Evolutionary conservation across 2,888 invertebrate species (phyloP).

Genomic region (Polydrusus pterygomalis): DNA sequence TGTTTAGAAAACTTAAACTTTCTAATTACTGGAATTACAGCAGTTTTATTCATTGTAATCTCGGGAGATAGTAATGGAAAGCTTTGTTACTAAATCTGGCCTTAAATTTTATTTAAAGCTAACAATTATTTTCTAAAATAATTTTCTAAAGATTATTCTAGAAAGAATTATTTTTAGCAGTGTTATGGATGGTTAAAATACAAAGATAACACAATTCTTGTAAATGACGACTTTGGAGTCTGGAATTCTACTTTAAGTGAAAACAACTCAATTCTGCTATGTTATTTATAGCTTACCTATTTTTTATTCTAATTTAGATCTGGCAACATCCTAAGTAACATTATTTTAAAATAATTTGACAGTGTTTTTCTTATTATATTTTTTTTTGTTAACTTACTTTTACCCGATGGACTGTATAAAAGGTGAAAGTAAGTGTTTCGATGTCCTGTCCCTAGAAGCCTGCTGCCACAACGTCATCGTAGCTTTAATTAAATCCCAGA

Average conservation of each 20-base stretch:
- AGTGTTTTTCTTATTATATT: no score
- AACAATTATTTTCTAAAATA: slow-evolving; percentile 1
- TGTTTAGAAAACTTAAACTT: slow-evolving; percentile 69
- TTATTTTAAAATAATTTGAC: no score
- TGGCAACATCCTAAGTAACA: no score
- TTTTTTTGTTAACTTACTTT: no score
- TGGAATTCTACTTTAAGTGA: no score
- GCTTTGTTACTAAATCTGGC: slow-evolving; percentile 49
- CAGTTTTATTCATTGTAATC: slow-evolving; percentile 71
- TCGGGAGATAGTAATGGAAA: slow-evolving; percentile 65
- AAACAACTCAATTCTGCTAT: no score
- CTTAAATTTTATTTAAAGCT: slow-evolving; percentile 36
- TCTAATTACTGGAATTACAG: slow-evolving; percentile 71
- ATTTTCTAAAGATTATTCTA: not conserved
- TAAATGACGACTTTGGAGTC: no score
- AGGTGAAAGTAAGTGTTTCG: slow-evolving; percentile 10
- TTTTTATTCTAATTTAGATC: no score
- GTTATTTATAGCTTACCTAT: no score
- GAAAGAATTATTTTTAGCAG: not conserved
- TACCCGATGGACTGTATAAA: not conserved
- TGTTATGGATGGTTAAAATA: not conserved
- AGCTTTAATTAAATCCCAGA: slow-evolving; percentile 18
- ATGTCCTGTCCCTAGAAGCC: not conserved
- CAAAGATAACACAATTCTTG: no score
- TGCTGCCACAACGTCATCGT: slow-evolving; percentile 3